phyloP scores from a whole-genome alignment of 2,888 invertebrate genomes.

The Chymomyza procnemis region DNA sequence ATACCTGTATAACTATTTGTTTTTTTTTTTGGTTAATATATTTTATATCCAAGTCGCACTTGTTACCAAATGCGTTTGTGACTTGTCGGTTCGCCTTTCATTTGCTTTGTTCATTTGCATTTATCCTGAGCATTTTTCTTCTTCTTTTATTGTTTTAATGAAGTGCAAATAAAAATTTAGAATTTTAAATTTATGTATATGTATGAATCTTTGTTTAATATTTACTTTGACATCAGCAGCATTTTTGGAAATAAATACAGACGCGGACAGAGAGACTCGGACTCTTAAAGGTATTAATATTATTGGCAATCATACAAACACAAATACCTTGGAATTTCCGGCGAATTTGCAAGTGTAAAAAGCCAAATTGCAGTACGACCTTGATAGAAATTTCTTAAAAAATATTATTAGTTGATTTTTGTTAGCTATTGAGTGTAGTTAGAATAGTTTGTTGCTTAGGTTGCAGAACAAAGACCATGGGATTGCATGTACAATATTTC shows the following conservation, averaged over 20 bases:
- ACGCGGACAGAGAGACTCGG: background rate
- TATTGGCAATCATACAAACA: conserved; percentile 5
- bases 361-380: background rate
- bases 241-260: conserved; percentile 15
- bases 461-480: too few relatives aligned
- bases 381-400: background rate
- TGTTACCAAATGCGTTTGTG: conserved; percentile 11
- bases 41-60: conserved; percentile 30
- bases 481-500: too few relatives aligned
- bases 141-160: conserved; percentile 33
- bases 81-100: conserved; percentile 5
- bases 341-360: conserved; percentile 42
- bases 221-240: conserved; percentile 60
- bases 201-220: conserved; percentile 17
- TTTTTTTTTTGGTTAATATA: conserved; percentile 15
- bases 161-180: conserved; percentile 30
- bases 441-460: too few relatives aligned
- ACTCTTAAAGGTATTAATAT: background rate
- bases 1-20: conserved; percentile 13
- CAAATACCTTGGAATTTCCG: conserved; percentile 20
- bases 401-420: background rate
- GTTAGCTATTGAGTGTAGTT: background rate
- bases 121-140: conserved; percentile 3
- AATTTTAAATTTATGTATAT: conserved; percentile 2
- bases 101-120: conserved; percentile 22